A percentile compares a stretch with the other conserved stretches of the same genome.
phyloP scores from a whole-genome alignment of 1,140 invertebrate species.

The Brachionus koreanus region DNA sequence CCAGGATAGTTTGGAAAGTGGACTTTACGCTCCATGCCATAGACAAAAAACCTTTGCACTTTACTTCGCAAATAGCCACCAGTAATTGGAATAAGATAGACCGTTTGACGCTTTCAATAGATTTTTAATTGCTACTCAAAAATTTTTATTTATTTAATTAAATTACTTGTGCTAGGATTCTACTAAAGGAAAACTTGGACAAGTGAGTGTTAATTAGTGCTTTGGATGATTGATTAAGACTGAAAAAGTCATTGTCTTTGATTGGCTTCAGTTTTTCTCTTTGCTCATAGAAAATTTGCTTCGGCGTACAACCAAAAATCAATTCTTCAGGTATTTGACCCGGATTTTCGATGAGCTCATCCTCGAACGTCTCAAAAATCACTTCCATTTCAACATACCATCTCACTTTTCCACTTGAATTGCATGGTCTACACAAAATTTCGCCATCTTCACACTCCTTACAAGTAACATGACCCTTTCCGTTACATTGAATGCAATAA shows the following conservation, averaged over 20 bases:
- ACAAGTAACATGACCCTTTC: background rate
- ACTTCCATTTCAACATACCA: conserved; percentile 16
- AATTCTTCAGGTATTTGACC: background rate
- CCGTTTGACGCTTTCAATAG: background rate
- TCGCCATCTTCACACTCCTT: conserved; percentile 8
- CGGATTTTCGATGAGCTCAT: background rate
- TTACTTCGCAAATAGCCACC: background rate
- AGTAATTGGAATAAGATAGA: conserved; percentile 24
- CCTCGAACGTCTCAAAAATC: background rate
- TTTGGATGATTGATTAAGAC: background rate
- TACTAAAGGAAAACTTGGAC: conserved; percentile 5
- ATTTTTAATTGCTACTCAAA: background rate
- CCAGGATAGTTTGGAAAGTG: conserved; percentile 32
- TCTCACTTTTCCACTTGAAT: conserved; percentile 17
- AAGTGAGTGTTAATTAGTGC: background rate
- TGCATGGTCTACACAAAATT: background rate
- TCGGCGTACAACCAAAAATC: background rate
- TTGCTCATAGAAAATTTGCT: conserved; percentile 17
- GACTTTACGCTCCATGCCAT: conserved; percentile 8
- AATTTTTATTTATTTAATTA: background rate
- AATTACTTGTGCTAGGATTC: conserved; percentile 16
- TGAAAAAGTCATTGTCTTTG: conserved; percentile 6
- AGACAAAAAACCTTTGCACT: background rate
- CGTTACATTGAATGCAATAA: conserved; percentile 36
- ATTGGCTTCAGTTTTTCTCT: conserved; percentile 4